These are phyloP conservation scores for Isichthys henryi DNA, from an alignment of 2,113 vertebrate genomes.

Conservation along the genomic window DNA sequence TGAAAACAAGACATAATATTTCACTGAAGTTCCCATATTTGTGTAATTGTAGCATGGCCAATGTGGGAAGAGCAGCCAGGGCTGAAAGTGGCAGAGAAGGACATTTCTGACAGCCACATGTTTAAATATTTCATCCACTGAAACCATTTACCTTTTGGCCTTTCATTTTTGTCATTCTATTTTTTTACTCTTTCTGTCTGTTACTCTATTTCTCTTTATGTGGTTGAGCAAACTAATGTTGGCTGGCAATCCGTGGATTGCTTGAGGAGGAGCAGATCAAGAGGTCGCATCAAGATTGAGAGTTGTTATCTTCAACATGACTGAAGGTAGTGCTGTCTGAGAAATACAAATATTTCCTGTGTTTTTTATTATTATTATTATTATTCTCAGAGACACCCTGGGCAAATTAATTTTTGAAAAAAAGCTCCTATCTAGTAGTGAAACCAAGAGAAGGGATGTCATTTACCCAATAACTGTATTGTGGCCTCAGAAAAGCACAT, in stretches of 20 bases:
- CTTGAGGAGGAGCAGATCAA: not conserved
- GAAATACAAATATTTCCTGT: not conserved
- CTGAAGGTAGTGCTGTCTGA: not conserved
- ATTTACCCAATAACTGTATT: not conserved
- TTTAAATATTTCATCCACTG: not conserved
- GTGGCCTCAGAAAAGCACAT: not conserved
- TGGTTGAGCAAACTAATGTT: not conserved
- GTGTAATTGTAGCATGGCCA: not conserved
- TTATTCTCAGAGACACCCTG: not conserved
- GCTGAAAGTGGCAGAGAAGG: not conserved
- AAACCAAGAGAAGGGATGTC: not conserved
- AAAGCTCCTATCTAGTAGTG: not conserved
- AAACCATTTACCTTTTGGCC: not conserved
- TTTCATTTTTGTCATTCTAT: not conserved
- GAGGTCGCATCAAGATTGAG: not conserved
- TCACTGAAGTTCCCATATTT: not conserved
- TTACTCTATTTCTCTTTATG: not conserved
- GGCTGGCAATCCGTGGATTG: not conserved
- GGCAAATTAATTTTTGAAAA: not conserved
- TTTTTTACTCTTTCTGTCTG: not conserved
- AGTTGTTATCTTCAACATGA: not conserved
- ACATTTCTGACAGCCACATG: not conserved
- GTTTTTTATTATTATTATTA: not conserved
- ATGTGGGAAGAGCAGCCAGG: not conserved
- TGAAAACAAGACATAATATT: not conserved